Conservation (phyloP, 2,797 vertebrate genomes). For the Pseudomugil tenellus region DNA sequence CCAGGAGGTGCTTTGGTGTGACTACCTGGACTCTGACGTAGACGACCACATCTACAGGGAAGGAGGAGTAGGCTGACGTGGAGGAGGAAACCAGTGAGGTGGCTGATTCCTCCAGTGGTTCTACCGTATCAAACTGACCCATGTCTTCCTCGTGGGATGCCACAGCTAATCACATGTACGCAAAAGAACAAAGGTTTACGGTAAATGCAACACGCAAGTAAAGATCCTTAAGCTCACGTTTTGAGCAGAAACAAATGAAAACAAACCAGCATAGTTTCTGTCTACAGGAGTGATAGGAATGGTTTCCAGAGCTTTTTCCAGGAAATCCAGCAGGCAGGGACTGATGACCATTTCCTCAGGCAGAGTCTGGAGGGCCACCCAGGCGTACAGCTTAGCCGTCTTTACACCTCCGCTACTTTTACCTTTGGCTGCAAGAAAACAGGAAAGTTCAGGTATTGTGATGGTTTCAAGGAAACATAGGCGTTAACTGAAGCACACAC, state of each 20-base stretch:
- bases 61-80: slow-evolving; percentile 94
- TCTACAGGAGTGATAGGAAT: slow-evolving; percentile 98
- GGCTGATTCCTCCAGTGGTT: slow-evolving; percentile 94
- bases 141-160: slow-evolving; percentile 96
- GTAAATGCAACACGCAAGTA: neutral
- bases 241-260: neutral
- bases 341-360: slow-evolving; percentile 99
- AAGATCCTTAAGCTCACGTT: neutral
- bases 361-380: slow-evolving; percentile 97
- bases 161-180: slow-evolving; percentile 78
- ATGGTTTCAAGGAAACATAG: no score
- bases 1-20: neutral
- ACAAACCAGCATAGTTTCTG: slow-evolving; percentile 88
- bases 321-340: slow-evolving; percentile 94
- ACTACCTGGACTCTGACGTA: slow-evolving; percentile 98
- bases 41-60: slow-evolving; percentile 98
- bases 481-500: no score
- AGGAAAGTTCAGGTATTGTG: no score
- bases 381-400: slow-evolving; percentile 96
- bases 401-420: slow-evolving; percentile 93
- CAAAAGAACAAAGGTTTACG: neutral
- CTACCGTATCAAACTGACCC: slow-evolving; percentile 95
- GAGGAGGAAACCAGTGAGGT: slow-evolving; percentile 95
- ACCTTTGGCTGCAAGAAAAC: slow-evolving; percentile 89
- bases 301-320: slow-evolving; percentile 98